Percentiles rank a stretch among this genome's conserved stretches.
phyloP scores from a whole-genome alignment of 2,888 invertebrate genomes.

The Busseola fusca region DNA sequence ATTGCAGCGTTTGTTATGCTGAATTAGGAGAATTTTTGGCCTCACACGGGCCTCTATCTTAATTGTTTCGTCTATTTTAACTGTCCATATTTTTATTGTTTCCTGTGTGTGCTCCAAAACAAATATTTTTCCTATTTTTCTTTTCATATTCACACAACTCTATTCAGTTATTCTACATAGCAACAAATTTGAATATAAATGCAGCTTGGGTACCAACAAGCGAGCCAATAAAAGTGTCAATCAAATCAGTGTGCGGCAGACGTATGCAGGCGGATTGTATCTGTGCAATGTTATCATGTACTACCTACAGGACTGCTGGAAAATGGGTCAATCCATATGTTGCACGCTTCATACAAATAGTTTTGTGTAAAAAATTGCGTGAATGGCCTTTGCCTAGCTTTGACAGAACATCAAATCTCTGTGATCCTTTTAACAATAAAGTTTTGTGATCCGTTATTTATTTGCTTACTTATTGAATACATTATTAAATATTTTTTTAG shows the following conservation, averaged over 20 bases:
- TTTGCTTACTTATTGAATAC: no score
- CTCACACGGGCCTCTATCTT: background rate
- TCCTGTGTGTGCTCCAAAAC: background rate
- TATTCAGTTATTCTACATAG: background rate
- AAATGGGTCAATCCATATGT: slow-evolving; percentile 15
- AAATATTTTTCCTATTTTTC: background rate
- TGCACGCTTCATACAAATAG: background rate
- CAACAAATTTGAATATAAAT: slow-evolving; percentile 22
- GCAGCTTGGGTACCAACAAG: background rate
- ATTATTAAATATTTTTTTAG: no score
- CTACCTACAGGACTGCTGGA: background rate
- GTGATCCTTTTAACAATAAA: background rate
- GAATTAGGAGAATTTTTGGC: background rate
- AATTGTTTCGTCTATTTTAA: background rate
- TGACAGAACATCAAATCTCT: background rate
- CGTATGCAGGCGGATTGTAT: slow-evolving; percentile 3
- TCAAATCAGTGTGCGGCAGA: slow-evolving; percentile 22
- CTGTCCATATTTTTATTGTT: background rate
- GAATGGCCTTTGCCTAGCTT: no score
- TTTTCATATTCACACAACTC: background rate
- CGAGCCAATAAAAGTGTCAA: slow-evolving; percentile 28
- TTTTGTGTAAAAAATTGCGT: background rate
- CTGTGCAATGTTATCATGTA: background rate
- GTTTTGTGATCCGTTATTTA: background rate
- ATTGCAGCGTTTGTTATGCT: background rate